phyloP scores from a whole-genome alignment of 1,140 invertebrate genomes.

The Drosophila navojoa region DNA sequence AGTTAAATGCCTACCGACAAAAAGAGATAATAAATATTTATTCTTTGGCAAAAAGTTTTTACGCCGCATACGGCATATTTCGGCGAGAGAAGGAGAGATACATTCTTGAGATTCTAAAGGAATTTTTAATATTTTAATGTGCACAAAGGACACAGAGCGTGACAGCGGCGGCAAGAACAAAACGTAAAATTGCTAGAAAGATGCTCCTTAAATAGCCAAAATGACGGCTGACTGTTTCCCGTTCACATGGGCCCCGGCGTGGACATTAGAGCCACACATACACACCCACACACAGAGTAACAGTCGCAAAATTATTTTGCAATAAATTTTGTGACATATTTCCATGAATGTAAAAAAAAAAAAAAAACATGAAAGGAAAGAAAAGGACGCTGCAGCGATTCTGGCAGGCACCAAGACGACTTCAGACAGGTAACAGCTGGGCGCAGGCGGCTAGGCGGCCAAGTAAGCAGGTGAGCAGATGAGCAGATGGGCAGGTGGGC shows the following conservation, averaged over 20 bases:
- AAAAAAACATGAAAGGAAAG: constrained; percentile 47
- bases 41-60: constrained; percentile 29
- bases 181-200: constrained; percentile 29
- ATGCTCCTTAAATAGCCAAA: constrained; percentile 38
- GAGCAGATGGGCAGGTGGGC: not conserved
- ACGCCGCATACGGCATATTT: constrained; percentile 9
- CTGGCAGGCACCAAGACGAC: constrained; percentile 30
- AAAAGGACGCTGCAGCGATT: constrained; percentile 22
- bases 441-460: not conserved
- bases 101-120: constrained; percentile 55
- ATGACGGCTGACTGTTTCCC: constrained; percentile 35
- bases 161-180: constrained; percentile 26
- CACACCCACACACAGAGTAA: not conserved
- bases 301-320: constrained; percentile 74
- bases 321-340: constrained; percentile 83
- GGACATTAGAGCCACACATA: constrained; percentile 44
- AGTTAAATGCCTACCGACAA: constrained; percentile 42
- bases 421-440: constrained; percentile 77
- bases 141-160: constrained; percentile 34
- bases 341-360: constrained; percentile 70
- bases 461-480: no score
- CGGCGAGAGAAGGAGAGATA: not conserved
- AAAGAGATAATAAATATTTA: constrained; percentile 40
- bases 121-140: constrained; percentile 82
- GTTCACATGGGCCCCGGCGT: constrained; percentile 23